Evolutionary conservation across 2,113 vertebrate species (phyloP).

Genomic region (Chaetura pelagica): DNA sequence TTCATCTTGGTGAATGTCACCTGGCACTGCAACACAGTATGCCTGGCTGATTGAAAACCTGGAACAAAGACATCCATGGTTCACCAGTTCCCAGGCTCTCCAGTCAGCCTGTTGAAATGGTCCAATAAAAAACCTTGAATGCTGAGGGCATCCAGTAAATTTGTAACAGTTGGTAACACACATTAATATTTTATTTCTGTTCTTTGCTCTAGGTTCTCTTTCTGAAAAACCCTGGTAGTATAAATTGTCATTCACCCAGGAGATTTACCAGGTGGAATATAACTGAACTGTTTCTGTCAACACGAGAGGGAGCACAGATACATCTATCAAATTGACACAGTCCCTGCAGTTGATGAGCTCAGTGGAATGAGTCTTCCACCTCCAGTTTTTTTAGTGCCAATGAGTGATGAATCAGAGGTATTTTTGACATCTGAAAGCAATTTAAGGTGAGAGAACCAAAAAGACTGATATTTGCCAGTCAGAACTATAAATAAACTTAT

Average conservation of each 20-base stretch:
- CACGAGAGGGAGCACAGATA: constrained; percentile 25
- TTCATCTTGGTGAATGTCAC: neutral
- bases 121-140: neutral
- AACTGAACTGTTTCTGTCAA: neutral
- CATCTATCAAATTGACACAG: constrained; percentile 29
- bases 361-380: constrained; percentile 29
- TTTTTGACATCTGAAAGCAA: constrained; percentile 54
- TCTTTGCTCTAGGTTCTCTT: neutral
- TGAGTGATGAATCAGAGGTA: constrained; percentile 55
- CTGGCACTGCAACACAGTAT: neutral
- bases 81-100: neutral
- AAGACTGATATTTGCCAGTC: constrained; percentile 28
- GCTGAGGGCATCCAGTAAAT: neutral
- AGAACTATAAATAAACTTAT: constrained; percentile 52
- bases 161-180: neutral
- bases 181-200: neutral
- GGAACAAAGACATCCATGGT: neutral
- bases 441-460: constrained; percentile 44
- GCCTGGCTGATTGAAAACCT: neutral
- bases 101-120: neutral
- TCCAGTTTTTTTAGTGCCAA: constrained; percentile 14
- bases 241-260: neutral
- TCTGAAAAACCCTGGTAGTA: neutral
- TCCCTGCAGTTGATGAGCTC: constrained; percentile 25
- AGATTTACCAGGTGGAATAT: neutral